These are phyloP conservation scores for Dicrostonyx torquatus DNA, from an alignment of 2,797 vertebrate genomes.

Conservation along the genomic window DNA sequence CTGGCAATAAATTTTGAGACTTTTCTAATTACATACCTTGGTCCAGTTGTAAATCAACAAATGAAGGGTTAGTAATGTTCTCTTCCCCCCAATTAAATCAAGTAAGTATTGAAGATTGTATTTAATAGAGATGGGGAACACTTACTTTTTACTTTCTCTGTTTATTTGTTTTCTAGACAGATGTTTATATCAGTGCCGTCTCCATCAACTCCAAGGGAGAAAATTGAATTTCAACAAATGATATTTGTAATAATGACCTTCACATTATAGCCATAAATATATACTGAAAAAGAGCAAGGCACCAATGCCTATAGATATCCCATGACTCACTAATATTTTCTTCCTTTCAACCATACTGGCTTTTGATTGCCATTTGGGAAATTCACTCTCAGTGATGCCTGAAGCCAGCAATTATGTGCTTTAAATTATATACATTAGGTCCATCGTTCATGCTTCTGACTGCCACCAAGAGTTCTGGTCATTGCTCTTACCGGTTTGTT, in stretches of 20 bases:
- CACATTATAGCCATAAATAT: slow-evolving; percentile 1
- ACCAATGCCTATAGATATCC: not conserved
- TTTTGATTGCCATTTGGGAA: slow-evolving; percentile 59
- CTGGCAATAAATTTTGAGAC: slow-evolving; percentile 8
- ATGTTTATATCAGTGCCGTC: not conserved
- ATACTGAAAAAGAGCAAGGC: not conserved
- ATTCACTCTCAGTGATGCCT: slow-evolving; percentile 60
- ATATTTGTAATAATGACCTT: slow-evolving; percentile 16
- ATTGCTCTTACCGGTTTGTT: not conserved
- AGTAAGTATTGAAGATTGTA: not conserved
- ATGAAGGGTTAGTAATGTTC: slow-evolving; percentile 3
- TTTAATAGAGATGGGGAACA: not conserved
- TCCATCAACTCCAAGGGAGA: not conserved
- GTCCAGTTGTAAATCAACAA: not conserved
- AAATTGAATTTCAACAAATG: slow-evolving; percentile 49
- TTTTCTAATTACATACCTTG: not conserved
- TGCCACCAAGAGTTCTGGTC: not conserved
- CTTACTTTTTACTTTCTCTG: not conserved
- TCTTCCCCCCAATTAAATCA: slow-evolving; percentile 11
- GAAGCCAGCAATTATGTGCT: slow-evolving; percentile 58
- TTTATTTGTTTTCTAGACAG: not conserved
- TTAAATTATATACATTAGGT: slow-evolving; percentile 48
- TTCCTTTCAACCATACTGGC: not conserved
- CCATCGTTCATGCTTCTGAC: not conserved
- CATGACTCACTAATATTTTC: not conserved